Evolutionary conservation across 2,888 invertebrate genomes (phyloP).

Genomic region (Machimus atricapillus): DNA sequence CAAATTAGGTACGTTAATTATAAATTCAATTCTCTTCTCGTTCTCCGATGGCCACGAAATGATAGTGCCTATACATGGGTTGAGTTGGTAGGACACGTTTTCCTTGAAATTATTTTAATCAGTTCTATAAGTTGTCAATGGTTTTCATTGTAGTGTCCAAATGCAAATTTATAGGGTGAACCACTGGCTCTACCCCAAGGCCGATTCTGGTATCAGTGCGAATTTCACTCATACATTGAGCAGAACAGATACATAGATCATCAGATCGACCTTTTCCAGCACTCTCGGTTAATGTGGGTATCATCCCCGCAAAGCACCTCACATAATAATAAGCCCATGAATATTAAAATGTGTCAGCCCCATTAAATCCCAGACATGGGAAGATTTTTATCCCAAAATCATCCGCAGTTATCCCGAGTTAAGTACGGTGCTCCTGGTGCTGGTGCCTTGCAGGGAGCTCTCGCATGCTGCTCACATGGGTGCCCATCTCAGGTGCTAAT

Average conservation of each 20-base stretch:
- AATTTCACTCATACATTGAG: not conserved
- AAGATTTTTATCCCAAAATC: conserved; percentile 43
- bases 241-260: not conserved
- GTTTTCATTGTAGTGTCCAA: not conserved
- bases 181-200: not conserved
- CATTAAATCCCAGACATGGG: conserved; percentile 45
- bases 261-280: conserved; percentile 1
- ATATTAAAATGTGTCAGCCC: conserved; percentile 47
- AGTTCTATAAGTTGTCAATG: not conserved
- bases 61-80: not conserved
- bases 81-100: not conserved
- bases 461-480: conserved; percentile 9
- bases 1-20: not conserved
- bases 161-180: not conserved
- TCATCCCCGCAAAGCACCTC: conserved; percentile 35
- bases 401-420: conserved; percentile 24
- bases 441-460: not conserved
- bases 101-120: not conserved
- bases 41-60: not conserved
- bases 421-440: not conserved
- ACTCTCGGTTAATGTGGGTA: not conserved
- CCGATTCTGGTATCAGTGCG: not conserved
- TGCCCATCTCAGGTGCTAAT: conserved; percentile 38
- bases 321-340: conserved; percentile 46
- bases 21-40: not conserved